phyloP scores from a whole-genome alignment of 2,797 vertebrate genomes.

The Muscicapa comitata region DNA sequence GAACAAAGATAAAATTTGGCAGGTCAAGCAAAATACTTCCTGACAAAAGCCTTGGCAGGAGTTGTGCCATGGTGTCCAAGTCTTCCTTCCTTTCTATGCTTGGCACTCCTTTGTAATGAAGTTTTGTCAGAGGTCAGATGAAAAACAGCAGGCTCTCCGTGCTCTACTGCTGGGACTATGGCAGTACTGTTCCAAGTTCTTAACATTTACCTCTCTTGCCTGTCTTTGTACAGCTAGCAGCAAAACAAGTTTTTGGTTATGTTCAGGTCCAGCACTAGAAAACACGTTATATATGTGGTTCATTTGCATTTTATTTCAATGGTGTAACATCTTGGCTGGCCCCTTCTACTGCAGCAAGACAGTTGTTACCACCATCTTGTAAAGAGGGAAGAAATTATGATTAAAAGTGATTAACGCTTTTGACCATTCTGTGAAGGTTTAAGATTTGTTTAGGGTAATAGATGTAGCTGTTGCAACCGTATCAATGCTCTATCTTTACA shows the following conservation, averaged over 20 bases:
- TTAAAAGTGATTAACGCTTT: not conserved
- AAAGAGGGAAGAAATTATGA: not conserved
- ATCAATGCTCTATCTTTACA: not conserved
- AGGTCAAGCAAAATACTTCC: not conserved
- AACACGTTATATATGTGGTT: not conserved
- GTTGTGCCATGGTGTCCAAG: not conserved
- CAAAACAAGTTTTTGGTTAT: not conserved
- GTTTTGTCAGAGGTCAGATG: not conserved
- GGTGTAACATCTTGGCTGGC: not conserved
- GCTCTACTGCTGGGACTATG: not conserved
- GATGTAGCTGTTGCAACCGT: not conserved
- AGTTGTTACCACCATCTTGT: not conserved
- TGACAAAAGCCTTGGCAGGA: slow-evolving; percentile 12
- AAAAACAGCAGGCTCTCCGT: not conserved
- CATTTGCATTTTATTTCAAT: not conserved
- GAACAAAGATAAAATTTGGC: not conserved
- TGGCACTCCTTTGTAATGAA: not conserved
- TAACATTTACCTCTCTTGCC: not conserved
- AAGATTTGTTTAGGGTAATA: not conserved
- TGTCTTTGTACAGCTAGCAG: not conserved
- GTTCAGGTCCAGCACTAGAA: not conserved
- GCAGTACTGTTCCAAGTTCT: not conserved
- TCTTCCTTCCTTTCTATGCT: not conserved
- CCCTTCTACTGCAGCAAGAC: not conserved
- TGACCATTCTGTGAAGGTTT: not conserved